Base-by-base conservation (phyloP, 2,888 invertebrate genomes). In the Coenonympha arcania region DNA sequence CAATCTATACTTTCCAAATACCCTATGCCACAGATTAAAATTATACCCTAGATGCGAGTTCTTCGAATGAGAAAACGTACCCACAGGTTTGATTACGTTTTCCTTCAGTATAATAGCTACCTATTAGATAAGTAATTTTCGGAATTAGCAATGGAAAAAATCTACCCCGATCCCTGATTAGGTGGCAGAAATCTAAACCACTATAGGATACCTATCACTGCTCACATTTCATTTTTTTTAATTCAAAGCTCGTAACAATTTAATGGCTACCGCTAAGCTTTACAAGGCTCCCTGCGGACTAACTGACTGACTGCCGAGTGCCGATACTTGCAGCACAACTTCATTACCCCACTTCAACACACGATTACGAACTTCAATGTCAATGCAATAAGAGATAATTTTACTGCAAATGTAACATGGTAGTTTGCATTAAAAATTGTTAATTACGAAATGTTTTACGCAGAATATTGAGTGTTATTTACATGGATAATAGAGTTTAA, bases 241-340 rank as follows among this genome's bases (percentile, higher is more conserved):
- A 47, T 37, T 30, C 20, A 42, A 15, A 18, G 28, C 26, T 37
- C 13, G 22, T n/a, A 45, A 36, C 44, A 45, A 24, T 22, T 43
- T 49, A 31, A 49, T 30, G 19, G 43, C 18, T 45, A 26, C 44
- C 34, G 34, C 37, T 49, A 48, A 28, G 52, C 48, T 40, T 24
- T 36, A 18, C 42, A 30, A 18, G 48, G 36, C 48, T 33, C 52
- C 52, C 52, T 41, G 48, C 48, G 34, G 52, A 40, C 48, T 28
- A 13, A 24, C 34, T 40, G 48, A 48, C 44, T 43, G 43, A 30
- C 24, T 26, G 40, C 44, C 19, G 43, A 30, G 18, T 26, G 40
- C 44, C 19, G 44, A 41, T 44, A 41, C 40, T 19, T 30, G 16
- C 2, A 18, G 5, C 9, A 30, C 43, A 48, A 44, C 5, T 20